phyloP scores from a whole-genome alignment of 2,888 invertebrate species.

The Agapostemon virescens region DNA sequence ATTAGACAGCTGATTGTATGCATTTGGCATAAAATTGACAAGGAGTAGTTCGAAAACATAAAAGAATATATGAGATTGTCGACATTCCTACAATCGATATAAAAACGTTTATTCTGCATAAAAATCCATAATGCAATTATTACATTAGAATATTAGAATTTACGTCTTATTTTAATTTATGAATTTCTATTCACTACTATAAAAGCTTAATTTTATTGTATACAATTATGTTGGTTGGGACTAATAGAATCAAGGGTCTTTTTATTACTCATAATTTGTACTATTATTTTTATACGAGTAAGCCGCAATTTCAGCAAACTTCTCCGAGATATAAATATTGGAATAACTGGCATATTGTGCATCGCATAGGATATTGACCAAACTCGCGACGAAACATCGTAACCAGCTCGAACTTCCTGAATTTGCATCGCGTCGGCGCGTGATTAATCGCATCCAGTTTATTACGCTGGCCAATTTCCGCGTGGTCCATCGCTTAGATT shows the following conservation, averaged over 20 bases:
- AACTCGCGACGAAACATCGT: slow-evolving; percentile 56
- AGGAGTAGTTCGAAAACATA: too few relatives aligned
- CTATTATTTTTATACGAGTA: background rate
- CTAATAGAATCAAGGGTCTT: background rate
- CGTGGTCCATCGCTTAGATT: slow-evolving; percentile 11
- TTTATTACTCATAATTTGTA: background rate
- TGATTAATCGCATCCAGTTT: slow-evolving; percentile 33
- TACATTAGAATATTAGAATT: background rate
- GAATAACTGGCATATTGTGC: slow-evolving; percentile 40
- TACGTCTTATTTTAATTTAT: background rate
- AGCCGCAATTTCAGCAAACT: background rate
- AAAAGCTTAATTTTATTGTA: background rate
- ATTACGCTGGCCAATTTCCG: slow-evolving; percentile 19
- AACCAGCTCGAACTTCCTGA: slow-evolving; percentile 27
- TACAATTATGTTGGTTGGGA: background rate
- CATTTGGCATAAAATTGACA: too few relatives aligned
- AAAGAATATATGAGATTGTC: too few relatives aligned
- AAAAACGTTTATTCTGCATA: too few relatives aligned
- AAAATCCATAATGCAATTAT: too few relatives aligned
- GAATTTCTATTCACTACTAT: background rate
- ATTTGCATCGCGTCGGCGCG: slow-evolving; percentile 26
- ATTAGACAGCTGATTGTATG: too few relatives aligned
- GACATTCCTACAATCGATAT: too few relatives aligned
- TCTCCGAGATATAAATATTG: slow-evolving; percentile 40
- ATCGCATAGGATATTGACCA: slow-evolving; percentile 65